phyloP scores from a whole-genome alignment of 2,888 invertebrate species.

The Xylota segnis region DNA sequence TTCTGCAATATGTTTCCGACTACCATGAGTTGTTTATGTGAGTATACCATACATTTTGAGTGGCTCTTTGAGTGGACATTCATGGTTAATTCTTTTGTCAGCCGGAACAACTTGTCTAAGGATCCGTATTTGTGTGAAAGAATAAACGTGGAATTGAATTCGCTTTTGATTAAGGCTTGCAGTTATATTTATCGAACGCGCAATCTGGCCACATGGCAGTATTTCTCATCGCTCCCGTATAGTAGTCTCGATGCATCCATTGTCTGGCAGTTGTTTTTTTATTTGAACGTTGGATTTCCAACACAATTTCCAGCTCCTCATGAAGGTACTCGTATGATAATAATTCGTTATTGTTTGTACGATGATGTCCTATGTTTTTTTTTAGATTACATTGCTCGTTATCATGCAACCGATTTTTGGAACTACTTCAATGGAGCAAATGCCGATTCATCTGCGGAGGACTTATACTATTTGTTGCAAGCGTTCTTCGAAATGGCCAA shows the following conservation, averaged over 20 bases:
- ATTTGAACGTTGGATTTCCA: conserved; percentile 86
- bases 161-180: conserved; percentile 89
- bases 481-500: conserved; percentile 93
- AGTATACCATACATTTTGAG: conserved; percentile 41
- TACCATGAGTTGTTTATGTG: conserved; percentile 84
- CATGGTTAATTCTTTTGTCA: conserved; percentile 59
- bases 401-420: conserved; percentile 84
- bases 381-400: conserved; percentile 85
- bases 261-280: conserved; percentile 89
- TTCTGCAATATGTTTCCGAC: conserved; percentile 90
- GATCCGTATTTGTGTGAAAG: conserved; percentile 86
- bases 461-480: conserved; percentile 91
- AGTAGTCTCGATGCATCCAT: conserved; percentile 86
- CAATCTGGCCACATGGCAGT: conserved; percentile 92
- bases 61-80: neutral
- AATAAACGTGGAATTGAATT: conserved; percentile 90
- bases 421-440: conserved; percentile 88
- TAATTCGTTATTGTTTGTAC: neutral
- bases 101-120: conserved; percentile 82
- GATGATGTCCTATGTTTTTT: neutral
- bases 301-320: conserved; percentile 79
- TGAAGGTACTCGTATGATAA: conserved; percentile 76
- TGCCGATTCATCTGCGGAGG: conserved; percentile 88
- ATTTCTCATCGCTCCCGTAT: conserved; percentile 91
- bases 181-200: conserved; percentile 89